Evolutionary conservation across 2,113 vertebrate genomes (phyloP).

Genomic region (Rhinoderma darwinii): DNA sequence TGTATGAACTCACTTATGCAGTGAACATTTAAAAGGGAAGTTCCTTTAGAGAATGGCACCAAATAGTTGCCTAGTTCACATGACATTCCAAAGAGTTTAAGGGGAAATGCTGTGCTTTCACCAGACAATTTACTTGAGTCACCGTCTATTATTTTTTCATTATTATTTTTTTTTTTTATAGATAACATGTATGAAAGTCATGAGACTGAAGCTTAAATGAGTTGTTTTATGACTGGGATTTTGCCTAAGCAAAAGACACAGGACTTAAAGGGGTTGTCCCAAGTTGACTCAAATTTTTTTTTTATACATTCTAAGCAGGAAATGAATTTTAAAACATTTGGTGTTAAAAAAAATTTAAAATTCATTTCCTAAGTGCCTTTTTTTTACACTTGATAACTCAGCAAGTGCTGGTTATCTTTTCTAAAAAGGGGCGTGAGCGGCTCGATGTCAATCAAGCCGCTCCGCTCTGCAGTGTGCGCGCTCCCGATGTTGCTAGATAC

Average conservation of each 20-base stretch:
- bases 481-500: too few relatives aligned
- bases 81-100: conserved; percentile 57
- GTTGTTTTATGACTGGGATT: neutral
- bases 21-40: conserved; percentile 52
- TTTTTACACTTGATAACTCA: too few relatives aligned
- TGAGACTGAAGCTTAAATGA: conserved; percentile 4
- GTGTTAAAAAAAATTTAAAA: too few relatives aligned
- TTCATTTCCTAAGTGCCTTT: too few relatives aligned
- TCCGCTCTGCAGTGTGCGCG: too few relatives aligned
- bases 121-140: conserved; percentile 32
- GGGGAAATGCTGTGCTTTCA: conserved; percentile 42
- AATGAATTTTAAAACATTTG: too few relatives aligned
- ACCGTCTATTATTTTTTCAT: neutral
- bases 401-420: too few relatives aligned
- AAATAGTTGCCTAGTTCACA: conserved; percentile 52
- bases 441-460: too few relatives aligned
- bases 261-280: too few relatives aligned
- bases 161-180: neutral
- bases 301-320: too few relatives aligned
- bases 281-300: too few relatives aligned
- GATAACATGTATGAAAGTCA: conserved; percentile 20
- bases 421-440: too few relatives aligned
- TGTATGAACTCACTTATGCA: conserved; percentile 42
- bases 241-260: neutral
- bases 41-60: conserved; percentile 56